Base-by-base conservation (phyloP, 53 echinoderm and acorn worm species). In the Apostichopus leukothele region DNA sequence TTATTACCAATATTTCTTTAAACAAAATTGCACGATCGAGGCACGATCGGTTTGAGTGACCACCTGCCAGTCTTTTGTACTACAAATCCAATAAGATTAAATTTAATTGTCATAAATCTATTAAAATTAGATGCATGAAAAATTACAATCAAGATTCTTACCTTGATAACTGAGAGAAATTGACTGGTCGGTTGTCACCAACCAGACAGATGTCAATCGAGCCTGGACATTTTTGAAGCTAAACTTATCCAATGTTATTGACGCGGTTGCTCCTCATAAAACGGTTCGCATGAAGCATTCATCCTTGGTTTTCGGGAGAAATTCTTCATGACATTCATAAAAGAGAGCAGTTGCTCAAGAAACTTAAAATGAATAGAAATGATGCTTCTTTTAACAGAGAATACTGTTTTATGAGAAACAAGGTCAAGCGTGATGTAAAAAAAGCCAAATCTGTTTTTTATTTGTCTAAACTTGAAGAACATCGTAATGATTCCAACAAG, bases 111-210 rank as follows among this genome's bases (percentile, higher is more conserved):
- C 74, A 74, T 14, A 74, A 74, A 8, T 2, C 9, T 11, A 74
- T 74, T 16, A 74, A 25, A 74, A 25, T 74, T 19, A 74, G 14
- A 74, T 74, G 10, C 74, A 8, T 74, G 21, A 74, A 74, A 16
- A 74, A 8, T 20, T 74, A 10, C 25, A 22, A 19, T 11, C 7
- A 19, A 74, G 21, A 14, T 21, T 14, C 2, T 74, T 39, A 39
- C 9, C 25, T 74, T 10, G 14, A 25, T 11, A 74, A 14, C 25
- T 74, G 74, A 25, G 14, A 22, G 9, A 19, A 74, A 14, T 74
- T 7, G 74, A 74, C 74, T 74, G 74, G 74, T 74, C 74, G 21
- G 74, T 74, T 19, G 74, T 14, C 74, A 74, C 74, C 14, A 25
- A 74, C 20, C 20, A 74, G 14, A 74, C 74, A 7, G 21, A 8